Percentiles rank a stretch among this genome's conserved stretches.
Conservation (phyloP, 2,113 vertebrate species). For the Natator depressus region DNA sequence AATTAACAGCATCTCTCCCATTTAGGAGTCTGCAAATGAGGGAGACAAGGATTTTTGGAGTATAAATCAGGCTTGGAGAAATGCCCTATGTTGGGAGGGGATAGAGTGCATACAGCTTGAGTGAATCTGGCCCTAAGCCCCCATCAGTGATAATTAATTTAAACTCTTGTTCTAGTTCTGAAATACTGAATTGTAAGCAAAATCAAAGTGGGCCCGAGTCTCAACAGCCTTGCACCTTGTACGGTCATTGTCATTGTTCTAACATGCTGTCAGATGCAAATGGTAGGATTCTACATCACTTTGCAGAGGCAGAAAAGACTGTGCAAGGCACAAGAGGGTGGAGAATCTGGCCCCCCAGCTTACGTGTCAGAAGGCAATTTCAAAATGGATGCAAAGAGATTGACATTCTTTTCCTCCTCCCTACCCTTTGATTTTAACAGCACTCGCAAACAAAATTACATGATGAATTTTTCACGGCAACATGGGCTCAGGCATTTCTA, state of each 20-base stretch:
- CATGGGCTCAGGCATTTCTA: slow-evolving; percentile 96
- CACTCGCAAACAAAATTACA: slow-evolving; percentile 99
- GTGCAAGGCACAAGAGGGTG: not conserved
- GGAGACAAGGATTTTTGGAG: not conserved
- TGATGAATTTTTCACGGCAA: slow-evolving; percentile 99
- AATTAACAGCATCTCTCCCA: not conserved
- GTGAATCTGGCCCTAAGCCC: slow-evolving; percentile 60
- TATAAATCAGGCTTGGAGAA: not conserved
- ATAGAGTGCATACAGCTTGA: slow-evolving; percentile 21
- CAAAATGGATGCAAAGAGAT: slow-evolving; percentile 2
- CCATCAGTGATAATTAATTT: not conserved
- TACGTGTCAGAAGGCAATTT: not conserved
- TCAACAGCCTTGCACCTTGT: slow-evolving; percentile 1
- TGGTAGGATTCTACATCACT: not conserved
- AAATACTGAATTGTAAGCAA: not conserved
- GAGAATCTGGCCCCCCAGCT: slow-evolving; percentile 35
- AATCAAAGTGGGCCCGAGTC: slow-evolving; percentile 42
- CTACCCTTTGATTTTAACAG: slow-evolving; percentile 81
- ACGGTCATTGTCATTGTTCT: not conserved
- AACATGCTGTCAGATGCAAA: not conserved
- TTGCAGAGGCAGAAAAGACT: not conserved
- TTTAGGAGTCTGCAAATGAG: not conserved
- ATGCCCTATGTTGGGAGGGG: not conserved
- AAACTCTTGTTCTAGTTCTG: slow-evolving; percentile 6
- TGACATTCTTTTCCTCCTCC: slow-evolving; percentile 68